Conservation (phyloP, 2,888 invertebrate genomes). For the Volucella bombylans region DNA sequence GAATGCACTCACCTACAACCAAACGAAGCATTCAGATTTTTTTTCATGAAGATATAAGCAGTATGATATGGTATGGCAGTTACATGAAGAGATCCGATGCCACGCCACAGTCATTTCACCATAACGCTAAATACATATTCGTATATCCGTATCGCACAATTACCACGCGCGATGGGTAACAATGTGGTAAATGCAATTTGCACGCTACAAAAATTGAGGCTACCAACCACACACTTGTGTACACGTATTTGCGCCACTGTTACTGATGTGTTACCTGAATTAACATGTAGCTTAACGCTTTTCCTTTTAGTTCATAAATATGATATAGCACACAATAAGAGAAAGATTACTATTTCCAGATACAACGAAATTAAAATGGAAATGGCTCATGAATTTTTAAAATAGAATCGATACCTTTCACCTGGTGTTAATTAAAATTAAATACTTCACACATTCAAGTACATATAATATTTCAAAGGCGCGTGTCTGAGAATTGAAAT, state of each 20-base stretch:
- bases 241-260: not conserved
- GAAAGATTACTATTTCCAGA: not conserved
- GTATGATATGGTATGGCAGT: not conserved
- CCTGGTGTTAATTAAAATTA: not conserved
- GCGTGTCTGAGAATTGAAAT: too few relatives aligned
- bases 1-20: conserved; percentile 28
- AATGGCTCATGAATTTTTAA: conserved; percentile 32
- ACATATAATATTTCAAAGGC: not conserved
- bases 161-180: conserved; percentile 31
- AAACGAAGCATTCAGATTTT: not conserved
- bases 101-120: conserved; percentile 34
- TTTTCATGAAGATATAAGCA: not conserved
- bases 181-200: conserved; percentile 48
- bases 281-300: conserved; percentile 46
- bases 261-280: conserved; percentile 16
- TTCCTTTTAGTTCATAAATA: conserved; percentile 22
- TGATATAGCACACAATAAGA: conserved; percentile 4
- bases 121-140: conserved; percentile 33
- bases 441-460: conserved; percentile 19
- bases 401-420: not conserved
- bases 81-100: conserved; percentile 36
- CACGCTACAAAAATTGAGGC: conserved; percentile 35
- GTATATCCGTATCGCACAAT: conserved; percentile 33
- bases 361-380: conserved; percentile 10
- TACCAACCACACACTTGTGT: not conserved